Conservation (phyloP, 1,140 invertebrate genomes). For the Heliothis subflexa region DNA sequence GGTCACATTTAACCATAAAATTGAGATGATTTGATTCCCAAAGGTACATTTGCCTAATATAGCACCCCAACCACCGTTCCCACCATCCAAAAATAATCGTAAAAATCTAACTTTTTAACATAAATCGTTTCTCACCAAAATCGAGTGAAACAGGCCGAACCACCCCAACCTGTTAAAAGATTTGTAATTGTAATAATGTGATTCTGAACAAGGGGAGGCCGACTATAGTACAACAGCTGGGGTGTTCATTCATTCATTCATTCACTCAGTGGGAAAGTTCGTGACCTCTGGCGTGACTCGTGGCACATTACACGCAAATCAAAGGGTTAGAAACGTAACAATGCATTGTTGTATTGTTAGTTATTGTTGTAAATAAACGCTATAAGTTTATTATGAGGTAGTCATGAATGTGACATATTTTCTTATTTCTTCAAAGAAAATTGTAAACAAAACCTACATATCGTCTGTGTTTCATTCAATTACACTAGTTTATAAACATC, state of each 20-base stretch:
- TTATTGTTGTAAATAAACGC: not conserved
- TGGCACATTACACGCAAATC: slow-evolving; percentile 2
- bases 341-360: slow-evolving; percentile 10
- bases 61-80: no score
- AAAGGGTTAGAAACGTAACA: slow-evolving; percentile 2
- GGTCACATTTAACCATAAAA: no score
- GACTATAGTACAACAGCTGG: not conserved
- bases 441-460: no score
- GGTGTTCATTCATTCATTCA: slow-evolving; percentile 13
- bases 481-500: no score
- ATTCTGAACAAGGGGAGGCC: not conserved
- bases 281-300: slow-evolving; percentile 9
- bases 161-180: slow-evolving; percentile 30
- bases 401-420: not conserved
- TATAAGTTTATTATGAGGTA: not conserved
- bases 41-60: no score
- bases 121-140: not conserved
- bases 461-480: no score
- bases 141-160: not conserved
- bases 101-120: not conserved
- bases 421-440: no score
- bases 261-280: slow-evolving; percentile 11
- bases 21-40: no score
- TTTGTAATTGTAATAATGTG: slow-evolving; percentile 28
- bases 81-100: no score